Evolutionary conservation across 1,140 invertebrate genomes (phyloP), one percentile per base, ranked within the genome.

Genomic region (Metopolophium dirhodum): DNA sequence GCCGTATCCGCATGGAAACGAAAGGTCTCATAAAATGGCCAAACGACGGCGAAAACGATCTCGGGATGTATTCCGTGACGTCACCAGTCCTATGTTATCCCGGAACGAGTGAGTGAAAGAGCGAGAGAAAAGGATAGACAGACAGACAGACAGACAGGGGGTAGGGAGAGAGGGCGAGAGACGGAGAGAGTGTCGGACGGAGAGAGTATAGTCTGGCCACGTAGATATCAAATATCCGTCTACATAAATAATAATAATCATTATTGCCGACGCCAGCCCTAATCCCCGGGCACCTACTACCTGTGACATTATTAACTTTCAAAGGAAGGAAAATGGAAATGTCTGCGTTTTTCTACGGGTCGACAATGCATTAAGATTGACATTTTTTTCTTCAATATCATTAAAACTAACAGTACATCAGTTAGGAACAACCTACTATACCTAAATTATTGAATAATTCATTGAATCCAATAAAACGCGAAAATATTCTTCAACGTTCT

Each of bases 311-410:
- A 77, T 77, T 77, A 77, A 77, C 30, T 77, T n/a, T 77, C n/a
- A n/a, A 35, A 77, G 61, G n/a, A 77, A 77, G 30, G n/a, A n/a
- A 77, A 77, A n/a, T 77, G n/a, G 61, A 77, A 77, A 77, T n/a
- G 61, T n/a, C 61, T 7, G 61, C 30, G 20, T 77, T 77, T 77
- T 77, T 77, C 30, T 4, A 77, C 14, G 14, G 61, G 14, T 54
- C 14, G 4, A 61, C 11, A n/a, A 14, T n/a, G 26, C 30, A n/a
- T 68, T 68, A 4, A 30, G 30, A 68, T 51, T 51, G 49, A 51
- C 18, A 51, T 51, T 51, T 41, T 51, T 51, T 51, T 37, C 1
- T 30, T 30, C 30, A 18, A 68, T 68, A 68, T n/a, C 30, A n/a
- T n/a, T 30, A 68, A 30, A n/a, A 11, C 8, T 41, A 41, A 41